Percentiles rank a stretch among this genome's conserved stretches.
phyloP scores from a whole-genome alignment of 2,797 vertebrate species.

The Limnodromus scolopaceus region DNA sequence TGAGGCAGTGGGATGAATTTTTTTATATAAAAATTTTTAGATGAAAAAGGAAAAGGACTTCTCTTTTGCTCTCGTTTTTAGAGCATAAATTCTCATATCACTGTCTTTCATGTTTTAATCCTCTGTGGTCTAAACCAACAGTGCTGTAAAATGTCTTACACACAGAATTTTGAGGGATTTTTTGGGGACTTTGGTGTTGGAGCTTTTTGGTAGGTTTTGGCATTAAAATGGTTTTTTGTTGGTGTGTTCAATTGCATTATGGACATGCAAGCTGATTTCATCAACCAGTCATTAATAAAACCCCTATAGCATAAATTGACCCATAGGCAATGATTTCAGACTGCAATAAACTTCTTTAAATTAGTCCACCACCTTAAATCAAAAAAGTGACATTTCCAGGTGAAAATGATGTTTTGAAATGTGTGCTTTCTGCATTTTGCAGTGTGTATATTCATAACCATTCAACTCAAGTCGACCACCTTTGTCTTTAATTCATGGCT shows the following conservation, averaged over 20 bases:
- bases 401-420: background rate
- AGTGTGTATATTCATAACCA: background rate
- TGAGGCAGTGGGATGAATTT: background rate
- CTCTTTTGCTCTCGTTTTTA: background rate
- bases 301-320: background rate
- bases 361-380: background rate
- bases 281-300: background rate
- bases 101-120: background rate
- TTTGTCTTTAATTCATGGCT: background rate
- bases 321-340: background rate
- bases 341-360: background rate
- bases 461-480: background rate
- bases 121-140: background rate
- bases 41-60: background rate
- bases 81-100: background rate
- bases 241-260: background rate
- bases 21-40: background rate
- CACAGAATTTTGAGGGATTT: background rate
- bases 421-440: background rate
- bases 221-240: background rate
- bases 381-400: background rate
- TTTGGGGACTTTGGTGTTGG: background rate
- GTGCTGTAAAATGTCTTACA: background rate
- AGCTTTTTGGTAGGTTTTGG: background rate
- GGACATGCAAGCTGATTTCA: background rate